Base-by-base conservation (phyloP, 2,797 vertebrate genomes). In the Tiaroga cobitis region DNA sequence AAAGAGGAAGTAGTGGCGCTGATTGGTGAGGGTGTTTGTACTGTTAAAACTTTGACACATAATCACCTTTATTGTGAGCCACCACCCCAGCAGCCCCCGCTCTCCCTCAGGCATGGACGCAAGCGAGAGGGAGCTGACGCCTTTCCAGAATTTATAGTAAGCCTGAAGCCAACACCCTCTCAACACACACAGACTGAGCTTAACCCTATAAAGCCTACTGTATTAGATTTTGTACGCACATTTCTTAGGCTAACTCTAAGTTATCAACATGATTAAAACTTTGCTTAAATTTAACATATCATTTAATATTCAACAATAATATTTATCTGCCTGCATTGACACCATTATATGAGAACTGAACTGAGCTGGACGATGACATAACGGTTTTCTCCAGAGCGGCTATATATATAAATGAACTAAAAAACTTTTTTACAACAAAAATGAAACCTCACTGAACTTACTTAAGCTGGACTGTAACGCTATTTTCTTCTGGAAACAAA, bases 1-100 rank as follows among this genome's bases (percentile, higher is more conserved):
- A 99, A 99, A 93, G 97, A 99, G 16, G 98, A 99, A 94, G 97
- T 99, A 88, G 95, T 98, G 87, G 98, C 98, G 68, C 93, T 97
- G 94, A 96, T 99, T 10, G 98, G 98, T 24, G 96, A 97, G 1
- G 98, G 97, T 0, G 91, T 96, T 86, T 99, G 98, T 19, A 93
- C 95, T 18, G 97, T 99, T 69, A 99, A 98, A 94, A 99, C 98
- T 0, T 93, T 99, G 80, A 99, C 98, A 41, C 95, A 94, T 87
- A 96, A 98, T 91, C 97, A 99, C 81, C 94, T 99, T 26, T 99
- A 99, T 93, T 99, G 98, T 0, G 97, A 99, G 87, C 98, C 98
- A 0, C 98, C 98, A 0, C 87, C 94, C 0, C 96, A 96, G 92
- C 97, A 99, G 92, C 98, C 98, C 0, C 84, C 94, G 0, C 95